phyloP scores from a whole-genome alignment of 2,888 invertebrate species.

The Leucoma salicis region DNA sequence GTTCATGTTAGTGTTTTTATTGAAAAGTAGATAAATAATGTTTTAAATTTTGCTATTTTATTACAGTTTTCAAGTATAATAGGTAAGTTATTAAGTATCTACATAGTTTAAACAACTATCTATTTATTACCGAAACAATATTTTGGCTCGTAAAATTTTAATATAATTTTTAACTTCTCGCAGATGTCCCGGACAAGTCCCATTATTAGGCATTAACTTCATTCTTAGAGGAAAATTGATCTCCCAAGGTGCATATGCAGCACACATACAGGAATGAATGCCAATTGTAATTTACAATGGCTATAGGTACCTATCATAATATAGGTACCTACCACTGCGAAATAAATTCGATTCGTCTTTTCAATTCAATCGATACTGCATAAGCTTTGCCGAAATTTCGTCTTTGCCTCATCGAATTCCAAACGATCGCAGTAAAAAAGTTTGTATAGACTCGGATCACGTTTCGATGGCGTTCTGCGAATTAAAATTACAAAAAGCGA shows the following conservation, averaged over 20 bases:
- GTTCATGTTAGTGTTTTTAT: neutral
- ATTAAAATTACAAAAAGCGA: slow-evolving; percentile 80
- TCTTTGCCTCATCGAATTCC: slow-evolving; percentile 67
- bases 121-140: no score
- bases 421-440: slow-evolving; percentile 71
- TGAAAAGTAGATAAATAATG: neutral
- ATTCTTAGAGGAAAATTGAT: no score
- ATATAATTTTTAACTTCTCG: neutral
- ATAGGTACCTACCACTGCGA: neutral
- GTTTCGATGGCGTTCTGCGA: slow-evolving; percentile 78
- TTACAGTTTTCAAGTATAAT: neutral
- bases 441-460: slow-evolving; percentile 75
- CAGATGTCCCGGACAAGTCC: no score
- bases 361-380: slow-evolving; percentile 54
- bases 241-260: no score
- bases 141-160: no score
- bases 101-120: no score
- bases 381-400: slow-evolving; percentile 60
- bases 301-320: no score
- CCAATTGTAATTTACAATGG: neutral
- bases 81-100: no score
- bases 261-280: neutral
- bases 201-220: no score
- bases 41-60: neutral
- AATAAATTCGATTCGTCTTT: slow-evolving; percentile 29